Base-by-base conservation (phyloP, 2,113 vertebrate species). In the Symphodus melops region DNA sequence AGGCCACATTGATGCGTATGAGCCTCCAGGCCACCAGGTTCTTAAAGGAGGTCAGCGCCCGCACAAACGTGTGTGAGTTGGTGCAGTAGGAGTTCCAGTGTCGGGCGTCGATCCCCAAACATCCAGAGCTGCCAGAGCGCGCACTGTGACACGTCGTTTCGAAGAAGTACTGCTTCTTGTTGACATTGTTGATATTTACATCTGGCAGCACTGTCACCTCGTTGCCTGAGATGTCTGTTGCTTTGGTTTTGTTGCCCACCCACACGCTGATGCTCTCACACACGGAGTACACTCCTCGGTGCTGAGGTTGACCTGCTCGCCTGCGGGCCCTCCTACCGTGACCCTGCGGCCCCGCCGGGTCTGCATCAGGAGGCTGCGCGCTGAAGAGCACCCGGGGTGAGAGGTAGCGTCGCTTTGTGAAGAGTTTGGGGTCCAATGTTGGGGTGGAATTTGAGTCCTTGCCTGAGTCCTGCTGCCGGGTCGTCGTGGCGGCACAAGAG, bases 31-130 rank as follows among this genome's bases (percentile, higher is more conserved):
- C 96, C 9, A 98, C 96, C 92, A 97, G 93, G 77, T 96, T 97
- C 84, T 94, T 94, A 42, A 95, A 96, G 52, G 96, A 94, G n/a
- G 97, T 99, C 92, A 99, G 90, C 0, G 97, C 97, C 81, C 96
- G 96, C 62, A 99, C 97, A 39, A 98, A 99, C 14, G 97, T 99
- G 93, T 99, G 96, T 0, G 97, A 98, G 21, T 97, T 97, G 93
- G 97, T 99, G 77, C 98, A 99, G 77, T 98, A 96, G 0, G 98
- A 99, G 94, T 99, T 99, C 98, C 98, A 99, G 92, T 97, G 96
- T 87, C 95, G 95, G 0, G 95, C 90, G 8, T 99, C 98, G 5
- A 99, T 98, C 46, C 98, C 98, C 77, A 96, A 89, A 90, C 98
- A 99, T 77, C 96, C 94, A 4, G 96, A 92, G 77, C 68, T 68